Base-by-base conservation (phyloP, 2,888 invertebrate genomes). In the Syrphus vitripennis region DNA sequence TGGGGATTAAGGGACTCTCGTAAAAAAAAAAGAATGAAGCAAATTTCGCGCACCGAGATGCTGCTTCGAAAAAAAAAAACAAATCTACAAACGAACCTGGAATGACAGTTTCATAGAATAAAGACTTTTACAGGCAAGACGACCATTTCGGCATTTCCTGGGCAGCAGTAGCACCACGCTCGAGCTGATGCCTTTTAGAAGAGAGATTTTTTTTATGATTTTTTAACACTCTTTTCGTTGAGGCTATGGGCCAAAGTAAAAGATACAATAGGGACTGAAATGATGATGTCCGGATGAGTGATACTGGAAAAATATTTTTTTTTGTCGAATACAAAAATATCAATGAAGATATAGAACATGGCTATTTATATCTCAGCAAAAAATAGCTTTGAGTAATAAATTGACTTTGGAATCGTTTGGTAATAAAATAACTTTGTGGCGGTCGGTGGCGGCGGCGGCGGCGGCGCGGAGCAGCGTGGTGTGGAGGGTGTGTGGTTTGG, bases 1-100 rank as follows among this genome's bases (percentile, higher is more conserved):
- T 57, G 48, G 86, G 84, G 84, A 84, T 80, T 76, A 71, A 84
- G 84, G 84, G 84, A 84, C 65, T 65, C 24, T 84, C 76, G 59
- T 80, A 72, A 84, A 71, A 76, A 53, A 67, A 34, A 70, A 76
- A 21, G 24, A 21, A 24, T 2, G 1, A 45, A 59, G 26, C 42
- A 76, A 67, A 71, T 59, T 69, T 72, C 53, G 59, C 53, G 59
- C 48, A 45, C 10, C 34, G 10, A 10, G 1, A 34, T 40, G 24
- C n/a, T 37, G 53, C 10, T 31, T 14, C 12, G 4, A 10, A 4
- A 12, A 29, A 40, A n/a, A 3, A 21, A 57, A 74, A 57, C 45
- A 74, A 78, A 79, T 74, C 48, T 63, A 50, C 72, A 74, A 59
- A 45, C 57, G n/a, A 82, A 75, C 10, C 42, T 24, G 31, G 59